Percentiles rank a stretch among this genome's conserved stretches.
Evolutionary conservation across 2,888 invertebrate species (phyloP).

Genomic region (Andrena fulva): DNA sequence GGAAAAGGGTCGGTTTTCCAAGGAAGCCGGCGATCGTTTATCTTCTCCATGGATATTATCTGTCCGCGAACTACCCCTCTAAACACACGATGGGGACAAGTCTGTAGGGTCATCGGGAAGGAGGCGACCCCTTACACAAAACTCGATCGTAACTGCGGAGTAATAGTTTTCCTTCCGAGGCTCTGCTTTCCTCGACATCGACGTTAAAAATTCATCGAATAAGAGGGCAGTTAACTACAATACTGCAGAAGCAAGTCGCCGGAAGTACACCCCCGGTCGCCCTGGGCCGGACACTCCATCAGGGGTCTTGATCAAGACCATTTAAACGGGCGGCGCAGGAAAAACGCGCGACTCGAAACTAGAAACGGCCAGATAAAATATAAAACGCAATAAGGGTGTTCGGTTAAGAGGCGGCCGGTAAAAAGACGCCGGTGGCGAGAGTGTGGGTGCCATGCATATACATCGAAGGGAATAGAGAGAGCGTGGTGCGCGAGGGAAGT

Average conservation of each 20-base stretch:
- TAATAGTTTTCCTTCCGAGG: too few species aligned
- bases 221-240: not conserved
- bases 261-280: not conserved
- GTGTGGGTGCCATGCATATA: slow-evolving; percentile 77
- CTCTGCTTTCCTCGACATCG: too few species aligned
- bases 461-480: slow-evolving; percentile 74
- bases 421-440: slow-evolving; percentile 55
- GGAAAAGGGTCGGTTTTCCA: slow-evolving; percentile 5
- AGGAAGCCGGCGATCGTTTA: slow-evolving; percentile 9
- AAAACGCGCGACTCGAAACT: slow-evolving; percentile 55
- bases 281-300: not conserved
- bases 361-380: slow-evolving; percentile 74
- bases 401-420: slow-evolving; percentile 59
- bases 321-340: slow-evolving; percentile 38
- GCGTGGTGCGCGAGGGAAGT: slow-evolving; percentile 69
- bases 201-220: too few species aligned
- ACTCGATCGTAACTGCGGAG: too few species aligned
- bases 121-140: not conserved
- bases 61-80: slow-evolving; percentile 1
- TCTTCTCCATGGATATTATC: slow-evolving; percentile 25
- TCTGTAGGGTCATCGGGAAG: not conserved
- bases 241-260: not conserved
- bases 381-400: slow-evolving; percentile 83
- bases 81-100: not conserved
- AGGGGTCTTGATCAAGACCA: slow-evolving; percentile 41